Evolutionary conservation across 2,888 invertebrate genomes (phyloP).

Genomic region (Galerucella nymphaeae): DNA sequence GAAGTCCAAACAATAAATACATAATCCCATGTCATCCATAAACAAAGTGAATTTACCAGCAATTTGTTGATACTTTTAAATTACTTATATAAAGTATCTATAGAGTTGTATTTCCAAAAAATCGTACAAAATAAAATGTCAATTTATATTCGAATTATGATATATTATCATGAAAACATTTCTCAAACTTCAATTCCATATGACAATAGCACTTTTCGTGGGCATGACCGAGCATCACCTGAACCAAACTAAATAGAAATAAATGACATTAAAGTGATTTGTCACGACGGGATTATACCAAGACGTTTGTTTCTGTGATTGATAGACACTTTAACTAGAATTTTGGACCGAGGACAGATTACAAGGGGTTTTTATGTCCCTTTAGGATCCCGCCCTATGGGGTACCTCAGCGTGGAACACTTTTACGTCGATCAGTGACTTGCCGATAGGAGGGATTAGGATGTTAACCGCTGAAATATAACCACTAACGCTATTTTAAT

Average conservation of each 20-base stretch:
- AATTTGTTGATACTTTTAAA: too few relatives aligned
- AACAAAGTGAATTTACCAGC: too few relatives aligned
- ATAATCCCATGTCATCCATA: too few relatives aligned
- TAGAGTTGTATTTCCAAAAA: too few relatives aligned
- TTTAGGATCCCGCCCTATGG: slow-evolving; percentile 41
- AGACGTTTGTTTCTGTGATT: slow-evolving; percentile 46
- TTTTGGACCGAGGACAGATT: slow-evolving; percentile 48
- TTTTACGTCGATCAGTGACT: slow-evolving; percentile 2
- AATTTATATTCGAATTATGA: slow-evolving; percentile 21
- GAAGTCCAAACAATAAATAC: too few relatives aligned
- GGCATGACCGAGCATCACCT: slow-evolving; percentile 39
- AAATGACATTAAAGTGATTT: slow-evolving; percentile 50
- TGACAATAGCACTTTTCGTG: slow-evolving; percentile 35
- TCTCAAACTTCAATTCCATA: slow-evolving; percentile 23
- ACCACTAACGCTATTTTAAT: not conserved
- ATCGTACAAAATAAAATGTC: too few relatives aligned
- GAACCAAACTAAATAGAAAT: slow-evolving; percentile 34
- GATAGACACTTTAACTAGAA: slow-evolving; percentile 51
- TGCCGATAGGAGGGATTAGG: slow-evolving; percentile 3
- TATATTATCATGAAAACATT: slow-evolving; percentile 22
- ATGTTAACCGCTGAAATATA: not conserved
- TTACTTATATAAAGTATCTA: too few relatives aligned
- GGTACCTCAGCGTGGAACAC: slow-evolving; percentile 24
- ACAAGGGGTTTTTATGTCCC: slow-evolving; percentile 46
- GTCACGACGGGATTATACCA: slow-evolving; percentile 50